Base-by-base conservation (phyloP, 2,797 vertebrate genomes). In the Chelonia mydas region DNA sequence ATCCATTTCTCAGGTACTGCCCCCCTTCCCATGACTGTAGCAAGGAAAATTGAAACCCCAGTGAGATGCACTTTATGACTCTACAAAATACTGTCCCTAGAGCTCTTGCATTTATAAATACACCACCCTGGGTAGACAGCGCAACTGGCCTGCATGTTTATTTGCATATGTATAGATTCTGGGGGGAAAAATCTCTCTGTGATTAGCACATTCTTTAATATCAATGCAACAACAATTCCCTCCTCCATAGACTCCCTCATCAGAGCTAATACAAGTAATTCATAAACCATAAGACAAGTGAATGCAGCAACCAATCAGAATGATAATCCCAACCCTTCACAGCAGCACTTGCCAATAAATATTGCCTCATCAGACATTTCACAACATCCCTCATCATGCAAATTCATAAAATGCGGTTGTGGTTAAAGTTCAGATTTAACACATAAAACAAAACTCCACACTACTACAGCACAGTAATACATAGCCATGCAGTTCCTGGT, bases 371-470 rank as follows among this genome's bases (percentile, higher is more conserved):
- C 57, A 3, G 0, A 17, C 21, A 0, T 25, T 31, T 81, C 65
- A 15, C 7, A 33, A 1, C 25, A 23, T 59, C 1, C 0, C 12
- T 54, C 0, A 0, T 2, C 8, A 74, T 12, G 28, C 1, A 0
- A 61, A 13, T 0, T 3, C 61, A 31, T 49, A 81, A 78, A 5
- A 23, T 1, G 2, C 1, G 33, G 25, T 45, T 9, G 16, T 49
- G 0, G 0, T 89, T 90, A 17, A 81, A 0, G 0, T 77, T 68
- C 0, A 0, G 78, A 10, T 51, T 33, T 2, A 3, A 7, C 25
- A 27, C 59, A 28, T 31, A 33, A 61, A 31, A 33, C 31, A 15
- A 65, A 65, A 65, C 59, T 65, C 33, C 7, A 11, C 59, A 65
- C 49, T 11, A n/a, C 31, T 17, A n/a, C 33, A 65, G 61, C 33